phyloP scores from a whole-genome alignment of 2,113 vertebrate species.

The Pachypanchax playfairii region DNA sequence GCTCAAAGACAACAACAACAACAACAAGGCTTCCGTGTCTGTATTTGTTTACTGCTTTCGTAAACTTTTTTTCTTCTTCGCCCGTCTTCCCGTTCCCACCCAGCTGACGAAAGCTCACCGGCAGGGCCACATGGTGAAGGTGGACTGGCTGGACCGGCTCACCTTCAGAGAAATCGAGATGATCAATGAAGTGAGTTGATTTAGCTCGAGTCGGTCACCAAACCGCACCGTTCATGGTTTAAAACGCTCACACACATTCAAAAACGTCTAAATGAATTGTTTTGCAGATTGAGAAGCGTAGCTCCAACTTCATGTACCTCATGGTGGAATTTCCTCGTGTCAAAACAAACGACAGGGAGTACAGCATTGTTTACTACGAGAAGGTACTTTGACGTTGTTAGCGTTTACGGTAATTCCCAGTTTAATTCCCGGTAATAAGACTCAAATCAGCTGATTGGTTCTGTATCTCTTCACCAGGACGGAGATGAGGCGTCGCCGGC shows the following conservation, averaged over 20 bases:
- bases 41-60: background rate
- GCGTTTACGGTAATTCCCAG: background rate
- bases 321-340: conserved; percentile 99
- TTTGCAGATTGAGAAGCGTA: conserved; percentile 93
- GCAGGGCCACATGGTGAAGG: conserved; percentile 99
- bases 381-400: conserved; percentile 81
- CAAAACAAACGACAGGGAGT: conserved; percentile 93
- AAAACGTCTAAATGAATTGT: background rate
- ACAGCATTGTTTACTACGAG: conserved; percentile 97
- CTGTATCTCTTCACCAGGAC: conserved; percentile 81
- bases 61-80: background rate
- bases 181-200: conserved; percentile 93
- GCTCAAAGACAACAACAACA: conserved; percentile 14
- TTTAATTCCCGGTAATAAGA: too few species aligned
- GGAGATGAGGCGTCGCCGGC: conserved; percentile 89
- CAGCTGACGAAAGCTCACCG: conserved; percentile 98
- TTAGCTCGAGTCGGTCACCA: background rate
- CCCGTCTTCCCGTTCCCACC: conserved; percentile 9
- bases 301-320: conserved; percentile 99
- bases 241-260: too few species aligned
- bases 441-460: background rate
- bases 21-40: background rate
- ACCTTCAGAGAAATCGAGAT: conserved; percentile 99
- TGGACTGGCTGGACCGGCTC: conserved; percentile 97
- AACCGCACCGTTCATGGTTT: too few species aligned